Evolutionary conservation across 1,140 invertebrate genomes (phyloP).

Genomic region (Bilobella aurantiaca): DNA sequence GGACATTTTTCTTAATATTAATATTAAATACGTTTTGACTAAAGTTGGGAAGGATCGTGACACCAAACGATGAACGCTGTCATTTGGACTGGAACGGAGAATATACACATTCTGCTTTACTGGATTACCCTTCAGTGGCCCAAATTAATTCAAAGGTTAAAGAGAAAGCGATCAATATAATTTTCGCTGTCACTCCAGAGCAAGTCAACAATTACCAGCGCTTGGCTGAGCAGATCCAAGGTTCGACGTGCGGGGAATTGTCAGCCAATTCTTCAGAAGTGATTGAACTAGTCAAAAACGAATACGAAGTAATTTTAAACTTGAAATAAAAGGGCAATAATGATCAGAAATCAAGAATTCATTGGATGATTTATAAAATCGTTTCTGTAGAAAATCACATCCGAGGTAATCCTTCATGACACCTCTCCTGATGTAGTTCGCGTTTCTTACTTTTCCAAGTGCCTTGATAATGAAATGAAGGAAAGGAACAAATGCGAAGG

Average conservation of each 20-base stretch:
- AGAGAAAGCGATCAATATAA: constrained; percentile 89
- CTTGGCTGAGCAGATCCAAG: constrained; percentile 66
- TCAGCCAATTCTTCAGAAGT: constrained; percentile 86
- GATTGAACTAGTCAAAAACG: constrained; percentile 74
- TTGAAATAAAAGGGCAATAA: too few relatives aligned
- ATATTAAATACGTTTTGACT: too few relatives aligned
- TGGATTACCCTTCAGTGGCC: constrained; percentile 97
- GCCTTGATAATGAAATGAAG: constrained; percentile 52
- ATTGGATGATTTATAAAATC: too few relatives aligned
- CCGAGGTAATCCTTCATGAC: constrained; percentile 82
- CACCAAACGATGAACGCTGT: constrained; percentile 59
- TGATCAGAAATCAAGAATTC: too few relatives aligned
- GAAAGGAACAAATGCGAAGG: constrained; percentile 77
- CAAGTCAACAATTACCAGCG: constrained; percentile 74
- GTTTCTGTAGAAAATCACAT: constrained; percentile 78
- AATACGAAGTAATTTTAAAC: constrained; percentile 81
- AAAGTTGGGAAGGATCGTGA: constrained; percentile 58
- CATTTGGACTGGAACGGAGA: constrained; percentile 48
- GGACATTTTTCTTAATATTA: too few relatives aligned
- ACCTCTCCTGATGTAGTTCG: constrained; percentile 73
- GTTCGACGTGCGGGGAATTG: constrained; percentile 71
- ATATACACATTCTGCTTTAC: constrained; percentile 54
- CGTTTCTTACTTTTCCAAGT: constrained; percentile 78
- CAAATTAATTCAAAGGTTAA: constrained; percentile 83
- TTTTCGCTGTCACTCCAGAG: constrained; percentile 90